Evolutionary conservation across 2,888 invertebrate genomes (phyloP).

Genomic region (Leucophenga maculata): DNA sequence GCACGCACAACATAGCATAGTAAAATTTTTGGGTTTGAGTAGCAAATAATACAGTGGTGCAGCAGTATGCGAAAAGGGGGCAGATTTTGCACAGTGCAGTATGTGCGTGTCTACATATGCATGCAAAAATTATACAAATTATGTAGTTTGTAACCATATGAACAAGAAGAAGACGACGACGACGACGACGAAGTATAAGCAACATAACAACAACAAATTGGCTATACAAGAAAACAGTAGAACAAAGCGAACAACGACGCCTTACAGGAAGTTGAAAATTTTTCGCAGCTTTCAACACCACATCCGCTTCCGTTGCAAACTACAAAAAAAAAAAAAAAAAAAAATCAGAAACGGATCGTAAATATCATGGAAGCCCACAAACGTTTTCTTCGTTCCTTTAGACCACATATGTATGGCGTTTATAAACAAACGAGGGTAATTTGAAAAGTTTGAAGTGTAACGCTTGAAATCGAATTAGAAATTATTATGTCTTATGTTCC

Average conservation of each 20-base stretch:
- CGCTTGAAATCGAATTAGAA: too few relatives aligned
- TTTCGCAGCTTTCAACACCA: constrained; percentile 40
- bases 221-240: background rate
- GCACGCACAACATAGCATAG: background rate
- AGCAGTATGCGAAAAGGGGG: background rate
- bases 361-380: background rate
- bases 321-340: too few relatives aligned
- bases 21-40: background rate
- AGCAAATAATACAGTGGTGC: background rate
- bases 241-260: constrained; percentile 1
- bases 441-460: too few relatives aligned
- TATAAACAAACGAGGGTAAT: too few relatives aligned
- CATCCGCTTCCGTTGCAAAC: constrained; percentile 20
- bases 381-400: too few relatives aligned
- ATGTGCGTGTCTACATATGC: background rate
- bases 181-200: too few relatives aligned
- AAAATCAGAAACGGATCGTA: constrained; percentile 5
- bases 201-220: background rate
- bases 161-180: constrained; percentile 9
- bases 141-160: constrained; percentile 6
- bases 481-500: too few relatives aligned
- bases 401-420: too few relatives aligned
- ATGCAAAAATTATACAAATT: constrained; percentile 19
- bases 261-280: constrained; percentile 21
- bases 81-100: too few relatives aligned